Conservation (phyloP, 2,797 vertebrate species). For the Meriones psammophilus region DNA sequence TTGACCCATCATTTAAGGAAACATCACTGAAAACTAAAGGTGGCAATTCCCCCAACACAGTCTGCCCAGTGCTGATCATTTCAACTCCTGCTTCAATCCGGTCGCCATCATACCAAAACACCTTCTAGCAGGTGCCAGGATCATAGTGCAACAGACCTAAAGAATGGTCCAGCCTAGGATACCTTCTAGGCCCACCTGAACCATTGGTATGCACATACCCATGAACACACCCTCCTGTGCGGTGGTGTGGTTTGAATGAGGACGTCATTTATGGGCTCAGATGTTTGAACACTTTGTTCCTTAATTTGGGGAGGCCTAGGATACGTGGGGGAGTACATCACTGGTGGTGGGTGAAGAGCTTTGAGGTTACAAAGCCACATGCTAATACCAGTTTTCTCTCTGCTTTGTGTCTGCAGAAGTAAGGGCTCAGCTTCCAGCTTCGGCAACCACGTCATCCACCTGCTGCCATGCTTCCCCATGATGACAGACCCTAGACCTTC, state of each 20-base stretch:
- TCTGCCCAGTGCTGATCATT: not conserved
- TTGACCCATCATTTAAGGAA: not conserved
- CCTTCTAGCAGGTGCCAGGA: not conserved
- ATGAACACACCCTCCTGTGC: not conserved
- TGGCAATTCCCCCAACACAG: not conserved
- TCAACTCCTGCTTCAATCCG: not conserved
- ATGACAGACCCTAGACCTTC: not conserved
- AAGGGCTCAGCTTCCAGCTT: not conserved
- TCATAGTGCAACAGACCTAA: not conserved
- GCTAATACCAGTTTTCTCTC: not conserved
- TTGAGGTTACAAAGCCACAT: not conserved
- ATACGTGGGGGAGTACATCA: not conserved
- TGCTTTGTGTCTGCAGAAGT: not conserved
- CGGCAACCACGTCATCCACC: not conserved
- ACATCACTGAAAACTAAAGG: not conserved
- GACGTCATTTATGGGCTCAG: not conserved
- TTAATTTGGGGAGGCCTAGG: not conserved
- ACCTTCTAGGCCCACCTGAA: not conserved
- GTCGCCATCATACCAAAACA: not conserved
- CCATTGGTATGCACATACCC: too few relatives aligned
- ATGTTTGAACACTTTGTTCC: not conserved
- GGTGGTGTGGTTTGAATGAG: not conserved
- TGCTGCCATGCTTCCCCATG: not conserved
- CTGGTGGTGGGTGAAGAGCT: not conserved
- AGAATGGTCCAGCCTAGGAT: not conserved